These are phyloP conservation scores for Ptychochromis oligacanthus DNA, from an alignment of 2,113 vertebrate species.

Conservation along the genomic window DNA sequence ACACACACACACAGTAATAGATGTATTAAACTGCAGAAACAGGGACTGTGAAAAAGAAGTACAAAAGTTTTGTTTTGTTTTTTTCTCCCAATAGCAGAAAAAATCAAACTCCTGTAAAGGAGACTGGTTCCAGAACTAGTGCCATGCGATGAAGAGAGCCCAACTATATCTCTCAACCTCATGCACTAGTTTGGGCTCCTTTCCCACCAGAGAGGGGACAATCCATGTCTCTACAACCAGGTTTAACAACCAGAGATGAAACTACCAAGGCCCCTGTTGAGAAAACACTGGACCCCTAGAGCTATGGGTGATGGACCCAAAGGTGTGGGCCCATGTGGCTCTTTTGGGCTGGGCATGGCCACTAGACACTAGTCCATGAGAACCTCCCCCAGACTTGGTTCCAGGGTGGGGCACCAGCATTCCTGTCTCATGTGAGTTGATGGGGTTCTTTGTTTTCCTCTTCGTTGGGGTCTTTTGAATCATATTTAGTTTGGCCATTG, in stretches of 20 bases:
- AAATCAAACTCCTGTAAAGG: background rate
- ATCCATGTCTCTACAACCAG: too few species aligned
- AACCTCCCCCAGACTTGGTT: too few species aligned
- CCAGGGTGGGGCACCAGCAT: background rate
- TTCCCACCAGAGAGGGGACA: background rate
- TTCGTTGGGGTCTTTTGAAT: background rate
- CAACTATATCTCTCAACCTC: background rate
- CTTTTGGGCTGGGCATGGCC: background rate
- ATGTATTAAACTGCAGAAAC: too few species aligned
- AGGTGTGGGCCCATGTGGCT: fast-evolving
- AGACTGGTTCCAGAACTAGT: background rate
- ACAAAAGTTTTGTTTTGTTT: too few species aligned
- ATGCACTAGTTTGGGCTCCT: background rate
- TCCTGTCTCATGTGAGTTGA: fast-evolving
- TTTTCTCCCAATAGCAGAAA: too few species aligned
- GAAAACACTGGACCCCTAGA: too few species aligned
- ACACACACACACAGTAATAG: background rate
- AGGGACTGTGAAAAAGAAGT: too few species aligned
- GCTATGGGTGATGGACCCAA: too few species aligned
- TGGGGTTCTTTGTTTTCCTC: fast-evolving
- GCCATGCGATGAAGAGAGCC: background rate
- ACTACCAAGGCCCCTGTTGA: background rate
- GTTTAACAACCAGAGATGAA: background rate
- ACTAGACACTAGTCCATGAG: background rate
- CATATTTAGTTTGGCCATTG: background rate